Conservation (phyloP, 1,140 invertebrate species). For the Macrotrachela quadricornifera region DNA sequence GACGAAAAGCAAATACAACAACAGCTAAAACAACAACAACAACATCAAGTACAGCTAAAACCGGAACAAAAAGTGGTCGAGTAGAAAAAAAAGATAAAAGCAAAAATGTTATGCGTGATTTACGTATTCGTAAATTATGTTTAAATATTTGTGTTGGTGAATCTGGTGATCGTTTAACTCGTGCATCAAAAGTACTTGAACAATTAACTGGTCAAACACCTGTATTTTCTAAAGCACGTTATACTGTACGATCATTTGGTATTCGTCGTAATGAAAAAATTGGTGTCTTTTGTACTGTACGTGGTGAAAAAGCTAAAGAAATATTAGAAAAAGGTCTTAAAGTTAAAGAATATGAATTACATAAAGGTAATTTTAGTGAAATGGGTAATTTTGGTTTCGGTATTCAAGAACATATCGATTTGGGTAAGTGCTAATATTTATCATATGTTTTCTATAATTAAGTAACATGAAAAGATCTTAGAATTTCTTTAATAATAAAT, state of each 20-base stretch:
- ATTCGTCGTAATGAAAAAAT: constrained; percentile 99
- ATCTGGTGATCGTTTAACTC: constrained; percentile 83
- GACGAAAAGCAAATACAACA: too few relatives aligned
- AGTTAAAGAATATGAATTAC: constrained; percentile 93
- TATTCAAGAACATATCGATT: constrained; percentile 99
- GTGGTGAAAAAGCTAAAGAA: constrained; percentile 95
- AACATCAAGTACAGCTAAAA: too few relatives aligned
- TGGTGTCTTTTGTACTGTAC: constrained; percentile 92
- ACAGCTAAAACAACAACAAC: too few relatives aligned
- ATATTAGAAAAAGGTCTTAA: constrained; percentile 79
- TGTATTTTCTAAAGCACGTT: constrained; percentile 94
- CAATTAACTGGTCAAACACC: constrained; percentile 95
- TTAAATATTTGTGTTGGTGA: constrained; percentile 99
- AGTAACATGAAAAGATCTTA: too few relatives aligned
- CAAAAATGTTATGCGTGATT: constrained; percentile 87
- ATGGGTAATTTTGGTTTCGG: constrained; percentile 99
- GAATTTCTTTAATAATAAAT: too few relatives aligned
- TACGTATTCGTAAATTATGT: constrained; percentile 88
- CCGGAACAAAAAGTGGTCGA: too few relatives aligned
- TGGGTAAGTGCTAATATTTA: too few relatives aligned
- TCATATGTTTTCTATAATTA: too few relatives aligned
- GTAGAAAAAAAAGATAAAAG: constrained; percentile 34
- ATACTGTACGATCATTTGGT: constrained; percentile 94
- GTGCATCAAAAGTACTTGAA: constrained; percentile 96
- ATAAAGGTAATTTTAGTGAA: constrained; percentile 86